A percentile compares a stretch with the other conserved stretches of the same genome.
Evolutionary conservation across 2,797 vertebrate genomes (phyloP).

Genomic region (Heterohyrax brucei): DNA sequence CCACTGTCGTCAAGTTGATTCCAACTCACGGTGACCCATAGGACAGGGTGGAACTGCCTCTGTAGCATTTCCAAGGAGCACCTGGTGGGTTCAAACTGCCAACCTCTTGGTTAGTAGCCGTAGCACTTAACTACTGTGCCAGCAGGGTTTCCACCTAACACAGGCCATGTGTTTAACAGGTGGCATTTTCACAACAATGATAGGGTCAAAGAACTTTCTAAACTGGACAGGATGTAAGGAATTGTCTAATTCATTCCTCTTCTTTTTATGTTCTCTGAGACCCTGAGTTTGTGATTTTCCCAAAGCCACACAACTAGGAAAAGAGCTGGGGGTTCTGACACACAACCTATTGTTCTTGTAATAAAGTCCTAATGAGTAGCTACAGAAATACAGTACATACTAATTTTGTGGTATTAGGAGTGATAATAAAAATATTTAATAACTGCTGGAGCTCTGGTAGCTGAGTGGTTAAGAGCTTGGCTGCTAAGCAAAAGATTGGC

Average conservation of each 20-base stretch:
- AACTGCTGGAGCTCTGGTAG: neutral
- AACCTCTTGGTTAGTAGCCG: too few species aligned
- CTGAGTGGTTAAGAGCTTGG: too few species aligned
- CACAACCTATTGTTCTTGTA: neutral
- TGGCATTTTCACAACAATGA: neutral
- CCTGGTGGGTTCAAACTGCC: too few species aligned
- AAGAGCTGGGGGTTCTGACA: neutral
- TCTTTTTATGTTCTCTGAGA: neutral
- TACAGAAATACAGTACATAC: neutral
- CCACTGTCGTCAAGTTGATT: too few species aligned
- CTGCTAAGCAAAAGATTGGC: too few species aligned
- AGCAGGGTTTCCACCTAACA: too few species aligned
- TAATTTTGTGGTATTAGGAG: neutral
- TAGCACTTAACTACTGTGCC: too few species aligned
- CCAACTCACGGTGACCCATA: too few species aligned
- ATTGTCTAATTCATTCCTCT: neutral
- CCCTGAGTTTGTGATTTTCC: neutral
- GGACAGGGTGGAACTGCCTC: too few species aligned
- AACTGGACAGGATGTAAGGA: neutral
- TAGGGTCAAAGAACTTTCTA: neutral
- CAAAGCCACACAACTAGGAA: neutral
- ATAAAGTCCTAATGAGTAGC: neutral
- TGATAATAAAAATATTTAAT: constrained; percentile 26
- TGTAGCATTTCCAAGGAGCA: too few species aligned
- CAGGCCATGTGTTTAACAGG: neutral